Percentiles rank a stretch among this genome's conserved stretches.
Conservation (phyloP, 1,140 invertebrate species). For the Coptotermes formosanus region DNA sequence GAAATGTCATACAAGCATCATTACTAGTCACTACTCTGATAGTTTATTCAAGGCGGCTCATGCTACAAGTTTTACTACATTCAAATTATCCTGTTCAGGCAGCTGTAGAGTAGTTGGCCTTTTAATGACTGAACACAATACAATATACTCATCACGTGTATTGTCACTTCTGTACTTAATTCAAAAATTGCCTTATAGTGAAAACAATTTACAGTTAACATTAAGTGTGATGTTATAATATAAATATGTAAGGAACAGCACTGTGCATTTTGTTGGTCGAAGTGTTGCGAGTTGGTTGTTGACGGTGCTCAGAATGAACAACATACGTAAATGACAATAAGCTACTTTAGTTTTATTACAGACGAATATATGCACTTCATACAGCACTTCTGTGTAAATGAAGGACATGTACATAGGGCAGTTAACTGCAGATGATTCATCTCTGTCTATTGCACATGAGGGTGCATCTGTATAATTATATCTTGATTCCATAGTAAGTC, state of each 20-base stretch:
- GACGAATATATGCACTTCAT: neutral
- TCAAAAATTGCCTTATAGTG: neutral
- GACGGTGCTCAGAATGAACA: no score
- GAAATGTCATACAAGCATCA: no score
- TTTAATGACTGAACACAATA: neutral
- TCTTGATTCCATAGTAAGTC: neutral
- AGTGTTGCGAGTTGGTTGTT: no score
- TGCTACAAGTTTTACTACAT: neutral
- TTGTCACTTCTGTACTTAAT: neutral
- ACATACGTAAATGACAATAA: neutral
- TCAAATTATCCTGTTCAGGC: neutral
- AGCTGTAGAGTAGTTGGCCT: neutral
- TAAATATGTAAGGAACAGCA: no score
- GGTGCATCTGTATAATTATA: neutral
- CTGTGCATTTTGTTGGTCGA: no score
- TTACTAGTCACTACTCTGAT: neutral
- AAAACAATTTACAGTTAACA: neutral
- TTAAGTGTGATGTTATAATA: no score
- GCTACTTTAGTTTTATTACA: constrained; percentile 2
- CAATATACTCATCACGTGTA: neutral
- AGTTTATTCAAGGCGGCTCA: neutral
- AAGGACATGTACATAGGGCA: neutral
- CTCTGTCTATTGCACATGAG: neutral
- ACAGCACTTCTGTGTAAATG: neutral
- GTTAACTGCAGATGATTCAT: neutral